Conservation (phyloP, 2,888 invertebrate genomes). For the Smittia aterrima region DNA sequence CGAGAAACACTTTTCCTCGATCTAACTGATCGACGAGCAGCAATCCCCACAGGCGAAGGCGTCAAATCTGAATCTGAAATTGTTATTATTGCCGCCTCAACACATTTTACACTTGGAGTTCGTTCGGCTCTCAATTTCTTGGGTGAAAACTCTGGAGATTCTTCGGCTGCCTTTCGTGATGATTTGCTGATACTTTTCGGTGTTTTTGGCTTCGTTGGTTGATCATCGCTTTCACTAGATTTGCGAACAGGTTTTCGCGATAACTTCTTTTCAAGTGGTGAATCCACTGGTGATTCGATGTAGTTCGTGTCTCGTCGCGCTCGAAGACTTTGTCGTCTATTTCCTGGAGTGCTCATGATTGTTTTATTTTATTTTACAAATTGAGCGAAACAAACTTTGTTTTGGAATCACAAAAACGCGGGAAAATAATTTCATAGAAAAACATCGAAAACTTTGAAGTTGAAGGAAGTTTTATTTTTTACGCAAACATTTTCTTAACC, state of each 20-base stretch:
- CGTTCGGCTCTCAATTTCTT: conserved; percentile 9
- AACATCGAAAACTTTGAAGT: background rate
- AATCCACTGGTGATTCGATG: conserved; percentile 6
- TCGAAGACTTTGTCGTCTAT: conserved; percentile 16
- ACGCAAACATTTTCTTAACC: conserved; percentile 57
- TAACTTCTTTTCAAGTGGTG: background rate
- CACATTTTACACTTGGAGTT: conserved; percentile 31
- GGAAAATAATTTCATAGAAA: background rate
- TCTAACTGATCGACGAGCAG: conserved; percentile 36
- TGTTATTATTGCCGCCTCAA: too few relatives aligned
- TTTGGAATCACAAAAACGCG: too few relatives aligned
- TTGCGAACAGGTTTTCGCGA: background rate
- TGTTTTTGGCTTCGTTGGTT: background rate
- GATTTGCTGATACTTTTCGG: background rate
- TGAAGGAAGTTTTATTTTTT: conserved; percentile 24
- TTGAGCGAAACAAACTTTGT: background rate
- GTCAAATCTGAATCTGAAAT: too few relatives aligned
- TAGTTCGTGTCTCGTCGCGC: background rate
- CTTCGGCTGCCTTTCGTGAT: background rate
- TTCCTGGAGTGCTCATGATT: background rate
- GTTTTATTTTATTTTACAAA: background rate
- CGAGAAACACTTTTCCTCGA: background rate
- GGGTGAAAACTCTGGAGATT: background rate
- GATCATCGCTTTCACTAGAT: background rate
- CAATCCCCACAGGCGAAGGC: conserved; percentile 1